Percentiles rank a stretch among this genome's conserved stretches.
Conservation (phyloP, 2,888 invertebrate species). For the Fissipunctia ypsillon region DNA sequence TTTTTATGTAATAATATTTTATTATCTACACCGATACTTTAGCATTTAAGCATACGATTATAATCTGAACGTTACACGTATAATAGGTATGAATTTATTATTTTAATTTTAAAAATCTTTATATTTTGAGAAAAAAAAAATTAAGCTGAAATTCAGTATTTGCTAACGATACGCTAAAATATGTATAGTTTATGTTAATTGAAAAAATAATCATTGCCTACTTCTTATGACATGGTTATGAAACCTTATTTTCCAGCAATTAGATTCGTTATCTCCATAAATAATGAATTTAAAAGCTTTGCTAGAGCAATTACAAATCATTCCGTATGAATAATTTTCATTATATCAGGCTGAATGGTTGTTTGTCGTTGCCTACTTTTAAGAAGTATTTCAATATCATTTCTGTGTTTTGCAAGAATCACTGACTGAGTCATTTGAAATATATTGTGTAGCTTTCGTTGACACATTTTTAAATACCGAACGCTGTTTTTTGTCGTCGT, state of each 20-base stretch:
- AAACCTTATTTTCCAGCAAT: slow-evolving; percentile 34
- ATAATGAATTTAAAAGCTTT: slow-evolving; percentile 41
- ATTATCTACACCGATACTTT: slow-evolving; percentile 34
- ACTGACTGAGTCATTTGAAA: slow-evolving; percentile 12
- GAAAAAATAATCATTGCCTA: not conserved
- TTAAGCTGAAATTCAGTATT: too few relatives aligned
- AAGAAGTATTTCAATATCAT: slow-evolving; percentile 14
- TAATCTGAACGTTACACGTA: not conserved
- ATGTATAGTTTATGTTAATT: not conserved
- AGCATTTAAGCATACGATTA: slow-evolving; percentile 2
- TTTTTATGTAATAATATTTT: slow-evolving; percentile 61
- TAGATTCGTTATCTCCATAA: slow-evolving; percentile 25
- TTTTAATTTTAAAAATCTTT: not conserved
- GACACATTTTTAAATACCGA: not conserved
- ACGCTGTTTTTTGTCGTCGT: not conserved
- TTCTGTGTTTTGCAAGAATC: slow-evolving; percentile 8
- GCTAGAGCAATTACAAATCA: slow-evolving; percentile 20
- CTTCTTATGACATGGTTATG: slow-evolving; percentile 23
- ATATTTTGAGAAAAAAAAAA: not conserved
- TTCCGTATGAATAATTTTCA: slow-evolving; percentile 22
- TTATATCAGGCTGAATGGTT: slow-evolving; percentile 23
- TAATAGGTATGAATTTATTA: not conserved
- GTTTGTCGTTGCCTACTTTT: slow-evolving; percentile 33
- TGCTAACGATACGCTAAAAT: too few relatives aligned
- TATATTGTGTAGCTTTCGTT: slow-evolving; percentile 7